Evolutionary conservation across 2,113 vertebrate genomes (phyloP).

Genomic region (Alethe diademata): DNA sequence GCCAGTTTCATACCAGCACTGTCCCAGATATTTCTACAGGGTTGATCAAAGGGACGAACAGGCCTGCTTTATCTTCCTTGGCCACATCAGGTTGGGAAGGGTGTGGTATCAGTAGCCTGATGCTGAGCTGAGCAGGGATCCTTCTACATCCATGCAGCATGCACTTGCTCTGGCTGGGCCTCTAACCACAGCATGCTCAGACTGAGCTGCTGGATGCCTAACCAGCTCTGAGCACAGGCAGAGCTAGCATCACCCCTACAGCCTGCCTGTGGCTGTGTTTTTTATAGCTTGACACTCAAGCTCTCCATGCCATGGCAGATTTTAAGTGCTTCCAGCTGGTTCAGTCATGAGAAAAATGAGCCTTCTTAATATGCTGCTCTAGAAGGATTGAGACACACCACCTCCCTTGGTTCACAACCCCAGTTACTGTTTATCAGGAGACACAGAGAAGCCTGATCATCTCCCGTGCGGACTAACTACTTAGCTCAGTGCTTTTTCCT

Average conservation of each 20-base stretch:
- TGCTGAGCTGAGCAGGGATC: not conserved
- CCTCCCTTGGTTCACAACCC: not conserved
- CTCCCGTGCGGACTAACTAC: not conserved
- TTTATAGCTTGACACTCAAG: not conserved
- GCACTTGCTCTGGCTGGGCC: not conserved
- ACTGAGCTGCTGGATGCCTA: not conserved
- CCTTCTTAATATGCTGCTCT: not conserved
- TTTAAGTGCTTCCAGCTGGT: not conserved
- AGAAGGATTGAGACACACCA: not conserved
- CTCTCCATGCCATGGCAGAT: not conserved
- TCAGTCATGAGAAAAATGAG: not conserved
- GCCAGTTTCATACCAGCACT: not conserved
- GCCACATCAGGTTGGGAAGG: not conserved
- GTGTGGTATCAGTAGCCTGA: not conserved
- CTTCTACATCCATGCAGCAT: not conserved
- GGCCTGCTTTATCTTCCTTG: not conserved
- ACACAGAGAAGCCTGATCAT: not conserved
- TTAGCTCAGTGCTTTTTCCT: not conserved
- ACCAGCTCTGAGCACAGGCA: not conserved
- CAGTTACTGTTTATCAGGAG: not conserved
- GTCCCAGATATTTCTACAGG: not conserved
- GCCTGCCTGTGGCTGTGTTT: accelerated
- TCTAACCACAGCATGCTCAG: not conserved
- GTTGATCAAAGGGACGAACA: not conserved
- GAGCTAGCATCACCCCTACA: not conserved